Percentiles rank a stretch among this genome's conserved stretches.
Evolutionary conservation across 1,140 invertebrate genomes (phyloP).

Genomic region (Thaumetopoea pityocampa): DNA sequence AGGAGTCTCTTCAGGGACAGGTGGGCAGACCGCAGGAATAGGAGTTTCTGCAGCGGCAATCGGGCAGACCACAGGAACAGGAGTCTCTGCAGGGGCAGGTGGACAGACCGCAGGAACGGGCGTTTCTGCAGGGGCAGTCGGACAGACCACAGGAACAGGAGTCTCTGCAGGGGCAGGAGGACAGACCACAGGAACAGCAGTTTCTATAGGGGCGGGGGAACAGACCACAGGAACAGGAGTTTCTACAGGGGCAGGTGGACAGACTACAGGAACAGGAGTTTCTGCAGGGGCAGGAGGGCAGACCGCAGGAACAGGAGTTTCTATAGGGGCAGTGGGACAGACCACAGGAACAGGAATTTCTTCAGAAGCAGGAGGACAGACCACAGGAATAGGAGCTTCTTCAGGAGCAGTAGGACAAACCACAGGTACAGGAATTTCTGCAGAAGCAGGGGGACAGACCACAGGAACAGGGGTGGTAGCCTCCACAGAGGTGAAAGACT

Average conservation of each 20-base stretch:
- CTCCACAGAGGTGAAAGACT: conserved; percentile 7
- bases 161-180: too few species aligned
- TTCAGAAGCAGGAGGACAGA: neutral
- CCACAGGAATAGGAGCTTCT: neutral
- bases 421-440: neutral
- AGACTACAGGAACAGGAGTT: conserved; percentile 18
- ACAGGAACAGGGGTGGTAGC: neutral
- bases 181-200: neutral
- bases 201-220: conserved; percentile 8
- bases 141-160: neutral
- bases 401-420: conserved; percentile 21
- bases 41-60: conserved; percentile 16
- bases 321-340: neutral
- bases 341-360: neutral
- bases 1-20: neutral
- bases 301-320: too few species aligned
- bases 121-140: neutral
- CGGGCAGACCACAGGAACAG: conserved; percentile 6
- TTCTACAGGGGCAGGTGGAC: conserved; percentile 22
- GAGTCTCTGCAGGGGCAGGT: neutral
- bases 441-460: conserved; percentile 5
- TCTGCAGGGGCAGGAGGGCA: too few species aligned
- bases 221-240: conserved; percentile 3
- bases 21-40: neutral
- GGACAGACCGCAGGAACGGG: neutral